Evolutionary conservation across 2,888 invertebrate species (phyloP).

Genomic region (Tenthredo distinguenda): DNA sequence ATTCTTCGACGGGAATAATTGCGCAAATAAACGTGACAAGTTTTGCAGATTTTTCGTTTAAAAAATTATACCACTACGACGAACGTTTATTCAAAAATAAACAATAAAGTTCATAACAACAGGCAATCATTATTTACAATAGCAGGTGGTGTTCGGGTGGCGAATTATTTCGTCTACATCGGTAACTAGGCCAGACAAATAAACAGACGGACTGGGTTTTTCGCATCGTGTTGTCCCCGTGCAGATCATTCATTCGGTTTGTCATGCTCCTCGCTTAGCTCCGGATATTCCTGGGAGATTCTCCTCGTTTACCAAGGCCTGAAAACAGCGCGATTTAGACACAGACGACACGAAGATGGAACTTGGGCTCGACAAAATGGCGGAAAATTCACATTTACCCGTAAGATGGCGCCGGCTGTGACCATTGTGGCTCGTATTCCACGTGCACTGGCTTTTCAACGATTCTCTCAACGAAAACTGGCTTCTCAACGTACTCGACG

Average conservation of each 20-base stretch:
- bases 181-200: neutral
- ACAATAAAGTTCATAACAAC: conserved; percentile 6
- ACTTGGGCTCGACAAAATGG: neutral
- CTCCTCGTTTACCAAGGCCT: conserved; percentile 9
- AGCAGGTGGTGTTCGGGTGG: neutral
- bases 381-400: conserved; percentile 63
- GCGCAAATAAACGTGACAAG: neutral
- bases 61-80: neutral
- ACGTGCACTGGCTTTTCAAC: conserved; percentile 70
- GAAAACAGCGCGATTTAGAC: neutral
- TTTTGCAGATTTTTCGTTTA: neutral
- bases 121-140: conserved; percentile 4
- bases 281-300: neutral
- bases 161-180: neutral
- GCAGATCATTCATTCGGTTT: neutral
- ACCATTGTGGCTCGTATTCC: conserved; percentile 68
- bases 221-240: neutral
- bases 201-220: neutral
- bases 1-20: neutral
- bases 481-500: conserved; percentile 74
- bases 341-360: neutral
- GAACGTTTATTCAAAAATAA: conserved; percentile 29
- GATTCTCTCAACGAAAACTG: conserved; percentile 71
- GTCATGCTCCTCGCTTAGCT: neutral
- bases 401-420: conserved; percentile 67